Evolutionary conservation across 2,113 vertebrate genomes (phyloP).

Genomic region (Perognathus longimembris): DNA sequence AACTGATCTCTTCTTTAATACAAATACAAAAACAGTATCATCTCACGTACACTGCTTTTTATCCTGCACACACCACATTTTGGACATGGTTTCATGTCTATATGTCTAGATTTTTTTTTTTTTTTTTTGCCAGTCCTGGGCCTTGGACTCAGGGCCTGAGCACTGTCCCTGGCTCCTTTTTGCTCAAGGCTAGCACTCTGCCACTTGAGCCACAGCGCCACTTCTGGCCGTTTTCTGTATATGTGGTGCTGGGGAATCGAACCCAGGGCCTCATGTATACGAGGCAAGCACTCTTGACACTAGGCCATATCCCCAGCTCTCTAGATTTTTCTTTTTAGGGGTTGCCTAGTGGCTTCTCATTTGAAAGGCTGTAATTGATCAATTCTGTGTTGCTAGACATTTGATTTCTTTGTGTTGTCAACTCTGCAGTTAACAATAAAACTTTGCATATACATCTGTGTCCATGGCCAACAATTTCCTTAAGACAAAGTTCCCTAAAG

Average conservation of each 20-base stretch:
- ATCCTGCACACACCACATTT: neutral
- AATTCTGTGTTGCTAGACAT: neutral
- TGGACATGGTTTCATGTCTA: neutral
- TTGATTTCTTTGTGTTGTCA: neutral
- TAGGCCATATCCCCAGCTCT: too few species aligned
- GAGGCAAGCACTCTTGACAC: too few species aligned
- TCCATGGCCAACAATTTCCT: slow-evolving; percentile 24
- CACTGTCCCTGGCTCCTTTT: too few species aligned
- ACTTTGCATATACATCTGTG: neutral
- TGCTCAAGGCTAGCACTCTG: too few species aligned
- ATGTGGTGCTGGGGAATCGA: too few species aligned
- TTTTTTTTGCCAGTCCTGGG: too few species aligned
- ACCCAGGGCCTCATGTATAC: too few species aligned
- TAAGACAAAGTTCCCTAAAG: neutral
- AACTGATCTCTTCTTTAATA: neutral
- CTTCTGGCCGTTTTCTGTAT: too few species aligned
- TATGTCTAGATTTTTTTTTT: neutral
- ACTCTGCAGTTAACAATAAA: slow-evolving; percentile 17
- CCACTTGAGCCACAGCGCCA: too few species aligned
- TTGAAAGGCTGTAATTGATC: neutral
- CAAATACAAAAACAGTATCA: neutral
- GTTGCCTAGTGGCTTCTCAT: neutral
- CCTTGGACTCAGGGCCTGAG: too few species aligned
- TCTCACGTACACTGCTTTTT: neutral
- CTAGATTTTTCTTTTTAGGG: neutral